Base-by-base conservation (phyloP, 2,113 vertebrate genomes). In the Solea solea region DNA sequence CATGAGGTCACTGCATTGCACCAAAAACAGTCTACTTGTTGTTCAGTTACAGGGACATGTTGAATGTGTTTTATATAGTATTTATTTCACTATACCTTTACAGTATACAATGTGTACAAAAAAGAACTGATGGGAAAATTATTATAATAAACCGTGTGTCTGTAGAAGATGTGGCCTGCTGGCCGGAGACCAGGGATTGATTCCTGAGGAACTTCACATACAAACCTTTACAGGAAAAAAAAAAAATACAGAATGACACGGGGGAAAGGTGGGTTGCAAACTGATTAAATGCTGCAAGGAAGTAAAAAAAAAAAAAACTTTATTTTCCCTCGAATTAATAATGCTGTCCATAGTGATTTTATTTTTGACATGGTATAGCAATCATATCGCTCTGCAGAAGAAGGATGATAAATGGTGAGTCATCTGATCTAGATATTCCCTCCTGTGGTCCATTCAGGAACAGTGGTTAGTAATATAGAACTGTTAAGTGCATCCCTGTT, bases 401-500 rank as follows among this genome's bases (percentile, higher is more conserved):
- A 64, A 59, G 54, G 52, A 41, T 64, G 8, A 79, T 45, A 50
- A 69, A 78, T 15, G 1, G 42, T 69, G 69, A 34, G 69, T 85
- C 75, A 72, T 82, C 64, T 44, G 51, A 78, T 72, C 71, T 60
- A 55, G 78, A 85, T 83, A 65, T 78, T 78, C 56, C 21, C 49
- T 77, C 69, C 52, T 60, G 67, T 68, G 65, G 66, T 73, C 73
- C 60, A 67, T 71, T 81, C 21, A 3, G 64, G 42, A 58, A 14
- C 59, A 49, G 49, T 9, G 2, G 56, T 59, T 62, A n/a, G 69
- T 74, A 74, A 76, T 72, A 50, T 71, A 54, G 64, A 41, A 15
- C 60, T 27, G 28, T 76, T 74, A 81, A 84, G 67, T 79, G 72
- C 69, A 82, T 74, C 69, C 67, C 72, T 71, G 66, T 80, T 59